Percentiles rank a stretch among this genome's conserved stretches.
phyloP scores from a whole-genome alignment of 92 coral and sea anemone species.

The Metridium senile region DNA sequence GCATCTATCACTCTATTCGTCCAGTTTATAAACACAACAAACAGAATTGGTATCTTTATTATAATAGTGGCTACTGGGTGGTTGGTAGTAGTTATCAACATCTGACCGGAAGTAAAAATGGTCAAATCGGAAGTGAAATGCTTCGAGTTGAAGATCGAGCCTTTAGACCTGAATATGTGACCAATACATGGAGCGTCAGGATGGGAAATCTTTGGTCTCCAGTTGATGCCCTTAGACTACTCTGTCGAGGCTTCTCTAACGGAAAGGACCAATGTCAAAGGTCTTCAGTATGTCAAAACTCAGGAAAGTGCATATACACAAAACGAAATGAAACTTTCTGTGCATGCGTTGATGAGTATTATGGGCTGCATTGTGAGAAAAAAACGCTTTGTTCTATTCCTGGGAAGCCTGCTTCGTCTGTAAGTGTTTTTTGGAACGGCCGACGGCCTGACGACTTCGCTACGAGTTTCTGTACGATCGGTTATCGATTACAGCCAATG shows the following conservation, averaged over 20 bases:
- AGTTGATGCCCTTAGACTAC: constrained; percentile 36
- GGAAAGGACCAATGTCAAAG: constrained; percentile 35
- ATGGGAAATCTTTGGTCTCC: constrained; percentile 35
- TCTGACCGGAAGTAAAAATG: neutral
- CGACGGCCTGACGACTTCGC: constrained; percentile 55
- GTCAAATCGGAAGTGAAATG: constrained; percentile 10
- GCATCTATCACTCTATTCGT: constrained; percentile 26
- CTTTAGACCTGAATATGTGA: constrained; percentile 51
- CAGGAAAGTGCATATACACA: constrained; percentile 50
- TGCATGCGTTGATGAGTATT: constrained; percentile 22
- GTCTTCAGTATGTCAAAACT: constrained; percentile 12
- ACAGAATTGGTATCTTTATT: constrained; percentile 58
- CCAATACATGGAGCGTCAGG: constrained; percentile 26
- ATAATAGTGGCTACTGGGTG: constrained; percentile 36
- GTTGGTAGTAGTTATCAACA: constrained; percentile 30
- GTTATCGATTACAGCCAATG: constrained; percentile 41
- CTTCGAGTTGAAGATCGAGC: constrained; percentile 44
- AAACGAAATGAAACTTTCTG: constrained; percentile 50
- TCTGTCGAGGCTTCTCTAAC: constrained; percentile 53
- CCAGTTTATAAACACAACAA: constrained; percentile 56
- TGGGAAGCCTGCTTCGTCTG: constrained; percentile 29
- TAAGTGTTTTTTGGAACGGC: constrained; percentile 29
- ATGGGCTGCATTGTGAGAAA: constrained; percentile 39
- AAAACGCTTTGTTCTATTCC: constrained; percentile 33
- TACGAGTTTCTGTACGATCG: constrained; percentile 44